These are phyloP conservation scores for Rapana venosa DNA, from an alignment of 2,888 invertebrate genomes.

Conservation along the genomic window DNA sequence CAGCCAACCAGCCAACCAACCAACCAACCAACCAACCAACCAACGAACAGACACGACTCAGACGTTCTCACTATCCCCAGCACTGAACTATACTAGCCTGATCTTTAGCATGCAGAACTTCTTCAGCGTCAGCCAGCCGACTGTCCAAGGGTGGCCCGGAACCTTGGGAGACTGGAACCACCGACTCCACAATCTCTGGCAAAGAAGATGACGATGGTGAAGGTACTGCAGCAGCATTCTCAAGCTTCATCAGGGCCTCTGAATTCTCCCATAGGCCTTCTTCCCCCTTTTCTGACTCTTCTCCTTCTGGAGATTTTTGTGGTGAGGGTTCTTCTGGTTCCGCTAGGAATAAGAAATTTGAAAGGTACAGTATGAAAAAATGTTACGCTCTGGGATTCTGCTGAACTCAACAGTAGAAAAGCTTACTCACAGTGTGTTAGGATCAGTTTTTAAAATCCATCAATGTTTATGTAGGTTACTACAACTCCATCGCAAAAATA, in stretches of 20 bases:
- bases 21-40: background rate
- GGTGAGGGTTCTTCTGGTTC: background rate
- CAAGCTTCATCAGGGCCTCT: background rate
- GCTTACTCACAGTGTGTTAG: too few species aligned
- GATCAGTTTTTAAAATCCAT: too few species aligned
- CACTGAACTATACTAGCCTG: background rate
- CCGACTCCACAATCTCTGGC: background rate
- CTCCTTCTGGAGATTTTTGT: background rate
- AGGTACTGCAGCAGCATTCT: too few species aligned
- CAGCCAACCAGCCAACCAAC: too few species aligned
- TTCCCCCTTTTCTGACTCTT: background rate
- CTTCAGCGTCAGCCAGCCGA: slow-evolving; percentile 38
- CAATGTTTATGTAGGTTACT: too few species aligned
- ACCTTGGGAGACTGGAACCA: background rate
- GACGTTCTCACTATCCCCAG: too few species aligned
- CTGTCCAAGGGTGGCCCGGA: slow-evolving; percentile 13
- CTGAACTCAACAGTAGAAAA: too few species aligned
- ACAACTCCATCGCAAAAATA: too few species aligned
- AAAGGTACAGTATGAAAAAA: too few species aligned
- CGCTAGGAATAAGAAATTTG: background rate
- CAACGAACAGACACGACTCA: background rate
- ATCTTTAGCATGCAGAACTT: slow-evolving; percentile 25
- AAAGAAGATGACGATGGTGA: background rate
- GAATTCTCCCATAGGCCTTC: background rate
- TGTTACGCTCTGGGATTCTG: too few species aligned